A percentile compares a stretch with the other conserved stretches of the same genome.
Conservation (phyloP, 2,888 invertebrate species). For the Nephrotoma flavescens region DNA sequence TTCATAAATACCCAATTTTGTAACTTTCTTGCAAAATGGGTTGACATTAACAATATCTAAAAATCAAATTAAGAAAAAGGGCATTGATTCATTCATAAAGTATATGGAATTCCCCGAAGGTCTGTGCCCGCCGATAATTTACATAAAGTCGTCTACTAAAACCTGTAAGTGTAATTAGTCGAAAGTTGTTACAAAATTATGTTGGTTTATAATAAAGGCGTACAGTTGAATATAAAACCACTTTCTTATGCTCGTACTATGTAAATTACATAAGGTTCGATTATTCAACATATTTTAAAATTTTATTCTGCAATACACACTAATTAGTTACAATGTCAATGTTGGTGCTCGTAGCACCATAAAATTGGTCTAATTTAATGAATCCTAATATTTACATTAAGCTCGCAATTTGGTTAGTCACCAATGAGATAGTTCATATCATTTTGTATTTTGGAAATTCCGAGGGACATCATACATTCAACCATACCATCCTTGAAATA, state of each 20-base stretch:
- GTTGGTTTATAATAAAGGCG: too few species aligned
- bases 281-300: neutral
- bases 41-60: neutral
- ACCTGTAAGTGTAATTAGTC: too few species aligned
- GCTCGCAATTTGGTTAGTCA: neutral
- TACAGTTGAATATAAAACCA: too few species aligned
- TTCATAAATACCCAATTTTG: neutral
- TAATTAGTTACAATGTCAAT: neutral
- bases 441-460: neutral
- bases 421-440: neutral
- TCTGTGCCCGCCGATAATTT: neutral
- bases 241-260: too few species aligned
- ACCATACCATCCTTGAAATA: neutral
- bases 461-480: neutral
- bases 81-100: neutral
- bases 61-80: neutral
- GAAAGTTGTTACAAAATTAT: too few species aligned
- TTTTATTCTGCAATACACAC: neutral
- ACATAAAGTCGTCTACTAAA: neutral
- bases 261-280: too few species aligned
- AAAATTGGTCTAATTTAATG: neutral
- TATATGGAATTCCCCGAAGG: neutral
- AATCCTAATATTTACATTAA: neutral
- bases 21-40: neutral
- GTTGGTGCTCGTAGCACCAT: neutral